Percentiles rank a stretch among this genome's conserved stretches.
phyloP scores from a whole-genome alignment of 2,888 invertebrate species.

The Acronicta psi region DNA sequence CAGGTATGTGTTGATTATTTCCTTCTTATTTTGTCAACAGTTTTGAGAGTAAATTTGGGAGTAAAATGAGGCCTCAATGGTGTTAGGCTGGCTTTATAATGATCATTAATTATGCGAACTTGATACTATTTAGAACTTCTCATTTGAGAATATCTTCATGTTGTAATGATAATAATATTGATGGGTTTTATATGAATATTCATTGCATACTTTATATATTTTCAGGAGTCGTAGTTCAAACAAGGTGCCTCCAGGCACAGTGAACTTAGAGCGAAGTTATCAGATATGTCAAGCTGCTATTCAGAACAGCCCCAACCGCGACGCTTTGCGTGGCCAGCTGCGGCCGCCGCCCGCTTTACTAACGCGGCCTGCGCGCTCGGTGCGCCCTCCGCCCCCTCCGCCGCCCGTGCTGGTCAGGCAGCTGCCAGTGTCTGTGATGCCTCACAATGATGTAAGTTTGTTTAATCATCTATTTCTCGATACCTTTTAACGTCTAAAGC shows the following conservation, averaged over 20 bases:
- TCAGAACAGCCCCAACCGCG: conserved; percentile 97
- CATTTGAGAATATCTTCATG: no score
- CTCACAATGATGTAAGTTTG: conserved; percentile 77
- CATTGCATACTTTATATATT: conserved; percentile 2
- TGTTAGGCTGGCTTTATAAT: no score
- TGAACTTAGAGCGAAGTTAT: conserved; percentile 97
- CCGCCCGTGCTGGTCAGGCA: conserved; percentile 88
- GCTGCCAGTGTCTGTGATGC: conserved; percentile 90
- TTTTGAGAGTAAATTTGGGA: no score
- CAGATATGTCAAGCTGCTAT: conserved; percentile 98
- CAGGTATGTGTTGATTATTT: conserved; percentile 66
- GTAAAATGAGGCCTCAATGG: no score
- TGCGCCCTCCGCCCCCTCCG: conserved; percentile 80
- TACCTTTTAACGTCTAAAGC: no score
- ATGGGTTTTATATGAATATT: neutral
- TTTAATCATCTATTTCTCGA: no score
- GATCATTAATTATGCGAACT: no score
- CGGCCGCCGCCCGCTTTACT: conserved; percentile 95
- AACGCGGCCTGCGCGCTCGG: conserved; percentile 79
- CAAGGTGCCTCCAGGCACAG: conserved; percentile 96
- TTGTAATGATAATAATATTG: no score
- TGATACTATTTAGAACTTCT: no score
- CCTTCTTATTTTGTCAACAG: no score
- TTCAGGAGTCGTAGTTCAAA: conserved; percentile 90
- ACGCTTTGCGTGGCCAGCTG: conserved; percentile 95